Base-by-base conservation (phyloP, 1,140 invertebrate species). In the Drosophila sucinea region DNA sequence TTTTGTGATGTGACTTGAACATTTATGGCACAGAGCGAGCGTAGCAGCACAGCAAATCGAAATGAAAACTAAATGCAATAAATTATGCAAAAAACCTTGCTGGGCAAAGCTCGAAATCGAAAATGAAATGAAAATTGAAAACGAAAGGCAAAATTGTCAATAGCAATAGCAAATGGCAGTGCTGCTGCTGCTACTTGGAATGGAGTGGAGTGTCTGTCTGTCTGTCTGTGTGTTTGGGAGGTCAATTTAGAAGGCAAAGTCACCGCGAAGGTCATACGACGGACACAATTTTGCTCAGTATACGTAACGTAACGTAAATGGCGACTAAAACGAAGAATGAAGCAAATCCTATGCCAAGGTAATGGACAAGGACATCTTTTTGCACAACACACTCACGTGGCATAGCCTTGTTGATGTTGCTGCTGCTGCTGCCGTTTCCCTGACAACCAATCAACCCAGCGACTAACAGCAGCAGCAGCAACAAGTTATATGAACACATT, bases 21-120 rank as follows among this genome's bases (percentile, higher is more conserved):
- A 79, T 82, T 86, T 86, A 86, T 86, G 79, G 69, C 83, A 55
- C 40, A 35, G 7, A 10, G 11, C 2, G 11, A 3, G 11, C 8
- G 3, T 3, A n/a, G 8, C 1, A 2, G 0, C 3, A n/a, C 10
- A 11, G 35, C 30, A 38, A 10, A 40, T 25, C 60, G 58, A 82
- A 77, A 70, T 65, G 66, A 79, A 71, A 87, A 70, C 79, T 76
- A 82, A 85, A 76, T 82, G 83, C 82, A 82, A 85, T 85, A 87
- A 87, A 87, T 87, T 87, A 85, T 85, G 83, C 81, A 85, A 82
- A 82, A 78, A 56, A 41, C 40, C 73, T 61, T 64, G 62, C 44
- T 51, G 44, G 44, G 17, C 55, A 70, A 47, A 47, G 57, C 66
- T 70, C 41, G 29, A 77, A 77, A 60, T 23, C 41, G 60, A 72